phyloP scores from a whole-genome alignment of 2,888 invertebrate genomes.

The Drosophila trichaetosa region DNA sequence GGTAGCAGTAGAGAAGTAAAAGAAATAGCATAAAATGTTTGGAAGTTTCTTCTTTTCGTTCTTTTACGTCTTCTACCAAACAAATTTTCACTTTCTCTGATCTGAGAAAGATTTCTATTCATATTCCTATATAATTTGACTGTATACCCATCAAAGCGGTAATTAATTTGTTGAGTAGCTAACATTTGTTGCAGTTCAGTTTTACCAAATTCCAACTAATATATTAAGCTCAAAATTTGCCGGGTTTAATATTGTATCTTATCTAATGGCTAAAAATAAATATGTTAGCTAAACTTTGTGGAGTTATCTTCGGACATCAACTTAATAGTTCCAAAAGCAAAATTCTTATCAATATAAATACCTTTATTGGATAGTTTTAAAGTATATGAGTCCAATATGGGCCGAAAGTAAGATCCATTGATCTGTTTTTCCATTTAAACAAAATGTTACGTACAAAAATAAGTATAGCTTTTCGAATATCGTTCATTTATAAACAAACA shows the following conservation, averaged over 20 bases:
- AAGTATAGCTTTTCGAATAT: not conserved
- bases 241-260: not conserved
- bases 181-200: not conserved
- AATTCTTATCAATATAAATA: not conserved
- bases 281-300: not conserved
- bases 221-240: not conserved
- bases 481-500: not conserved
- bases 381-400: not conserved
- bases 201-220: not conserved
- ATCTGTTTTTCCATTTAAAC: not conserved
- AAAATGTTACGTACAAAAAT: not conserved
- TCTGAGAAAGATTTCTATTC: not conserved
- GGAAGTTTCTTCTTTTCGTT: not conserved
- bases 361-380: not conserved
- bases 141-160: not conserved
- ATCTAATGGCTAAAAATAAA: slow-evolving; percentile 4
- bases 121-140: not conserved
- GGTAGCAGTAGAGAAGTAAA: not conserved
- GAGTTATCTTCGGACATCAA: not conserved
- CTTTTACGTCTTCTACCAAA: not conserved
- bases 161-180: not conserved
- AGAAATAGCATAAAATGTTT: slow-evolving; percentile 7
- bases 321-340: not conserved
- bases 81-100: slow-evolving; percentile 7
- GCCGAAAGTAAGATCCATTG: not conserved